A percentile compares a stretch with the other conserved stretches of the same genome.
Evolutionary conservation across 2,888 invertebrate species (phyloP).

Genomic region (Coenonympha glycerion): DNA sequence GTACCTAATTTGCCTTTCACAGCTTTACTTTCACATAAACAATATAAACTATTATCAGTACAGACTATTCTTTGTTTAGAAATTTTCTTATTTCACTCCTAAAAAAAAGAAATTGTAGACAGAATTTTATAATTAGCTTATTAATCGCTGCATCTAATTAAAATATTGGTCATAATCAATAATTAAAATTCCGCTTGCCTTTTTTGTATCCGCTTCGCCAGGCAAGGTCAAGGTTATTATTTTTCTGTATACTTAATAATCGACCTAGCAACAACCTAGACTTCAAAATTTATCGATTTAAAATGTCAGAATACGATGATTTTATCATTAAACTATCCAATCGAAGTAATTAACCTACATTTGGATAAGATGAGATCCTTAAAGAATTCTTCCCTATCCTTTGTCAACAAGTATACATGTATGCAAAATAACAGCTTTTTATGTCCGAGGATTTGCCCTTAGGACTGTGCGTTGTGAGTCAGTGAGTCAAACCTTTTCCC

Average conservation of each 20-base stretch:
- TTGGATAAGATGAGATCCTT: no score
- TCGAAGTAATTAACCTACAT: no score
- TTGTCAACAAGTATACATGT: no score
- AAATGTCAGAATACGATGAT: neutral
- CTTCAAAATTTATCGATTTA: neutral
- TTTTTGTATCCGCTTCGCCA: constrained; percentile 7
- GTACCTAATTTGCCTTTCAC: no score
- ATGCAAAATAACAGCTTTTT: no score
- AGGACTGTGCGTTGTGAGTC: no score
- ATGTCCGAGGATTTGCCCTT: no score
- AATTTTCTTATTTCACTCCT: no score
- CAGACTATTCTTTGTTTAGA: no score
- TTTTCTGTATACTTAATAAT: constrained; percentile 2
- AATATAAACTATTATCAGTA: neutral
- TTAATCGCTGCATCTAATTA: neutral
- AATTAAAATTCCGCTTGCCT: neutral
- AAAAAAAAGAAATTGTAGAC: neutral
- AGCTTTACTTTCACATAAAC: neutral
- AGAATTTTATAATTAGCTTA: neutral
- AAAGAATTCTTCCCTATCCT: no score
- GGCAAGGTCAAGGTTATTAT: constrained; percentile 29
- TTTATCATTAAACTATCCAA: no score
- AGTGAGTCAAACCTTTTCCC: no score
- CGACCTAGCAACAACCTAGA: neutral
- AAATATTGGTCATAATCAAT: neutral